Base-by-base conservation (phyloP, 2,888 invertebrate genomes). In the Pollenia griseotomentosa region DNA sequence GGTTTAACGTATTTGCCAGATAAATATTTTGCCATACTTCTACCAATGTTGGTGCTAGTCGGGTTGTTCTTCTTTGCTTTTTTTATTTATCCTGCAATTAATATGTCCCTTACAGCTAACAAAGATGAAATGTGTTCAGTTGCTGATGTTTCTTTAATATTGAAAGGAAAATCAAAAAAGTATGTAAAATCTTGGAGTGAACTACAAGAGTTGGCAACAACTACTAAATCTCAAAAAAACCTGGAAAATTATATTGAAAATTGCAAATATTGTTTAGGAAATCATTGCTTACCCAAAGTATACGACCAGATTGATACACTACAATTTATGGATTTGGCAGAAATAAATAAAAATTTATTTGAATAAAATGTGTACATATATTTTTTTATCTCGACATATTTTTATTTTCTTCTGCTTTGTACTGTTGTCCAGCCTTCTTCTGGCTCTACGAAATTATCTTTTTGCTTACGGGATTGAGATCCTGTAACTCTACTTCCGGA, bases 1-100 rank as follows among this genome's bases (percentile, higher is more conserved):
- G 94, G 94, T 82, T 92, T 97, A 75, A 96, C 96, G 44, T 98
- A 97, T 92, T 96, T 97, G 91, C 97, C 97, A 5, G 96, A 97
- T 91, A 96, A 97, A 92, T 98, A 98, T 92, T 99, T 98, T 97
- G 97, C 98, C 0, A 94, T 98, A 11, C 96, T 97, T 48, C 94
- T 98, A 68, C 98, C 99, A 0, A 95, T 98, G 88, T 96, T 97
- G 92, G 94, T 96, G 74, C 94, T 97, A 88, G 95, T 96, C 23
- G 95, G 95, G 6, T 93, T 97, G 2, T 95, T 96, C 48, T 94
- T 97, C 77, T 97, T 97, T 93, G 96, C 96, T 23, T 96, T 97
- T 92, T 93, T 97, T 65, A 96, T 98, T 90, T 98, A 98, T 94
- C 98, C 98, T 9, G 96, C 96, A 88, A 94, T 97, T 63, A 97